These are phyloP conservation scores for Aphaenogaster floridana DNA, from an alignment of 1,140 invertebrate species.

Conservation along the genomic window DNA sequence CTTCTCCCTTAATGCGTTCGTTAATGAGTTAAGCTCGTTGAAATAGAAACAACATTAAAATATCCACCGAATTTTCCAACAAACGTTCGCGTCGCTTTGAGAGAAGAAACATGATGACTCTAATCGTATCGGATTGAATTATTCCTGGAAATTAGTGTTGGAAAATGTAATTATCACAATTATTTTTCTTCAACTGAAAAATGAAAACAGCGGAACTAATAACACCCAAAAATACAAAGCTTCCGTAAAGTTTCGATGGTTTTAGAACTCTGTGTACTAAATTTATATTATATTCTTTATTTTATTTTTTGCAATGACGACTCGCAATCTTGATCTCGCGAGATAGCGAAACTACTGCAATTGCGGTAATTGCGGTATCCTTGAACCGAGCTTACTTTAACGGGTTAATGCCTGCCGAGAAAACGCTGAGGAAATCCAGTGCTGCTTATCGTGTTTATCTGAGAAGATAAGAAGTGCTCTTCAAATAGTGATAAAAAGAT, in stretches of 20 bases:
- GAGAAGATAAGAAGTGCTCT: constrained; percentile 7
- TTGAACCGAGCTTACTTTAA: constrained; percentile 4
- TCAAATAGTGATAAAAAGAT: constrained; percentile 43
- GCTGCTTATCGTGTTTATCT: constrained; percentile 55
- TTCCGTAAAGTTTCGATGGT: background rate
- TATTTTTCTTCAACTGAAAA: background rate
- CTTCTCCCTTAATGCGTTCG: background rate
- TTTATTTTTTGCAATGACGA: background rate
- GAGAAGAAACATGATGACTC: background rate
- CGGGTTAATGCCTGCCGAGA: constrained; percentile 33
- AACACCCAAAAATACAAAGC: background rate
- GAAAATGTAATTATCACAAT: background rate
- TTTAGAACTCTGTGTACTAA: background rate
- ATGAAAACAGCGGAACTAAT: background rate
- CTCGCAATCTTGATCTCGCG: background rate
- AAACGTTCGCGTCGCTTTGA: background rate
- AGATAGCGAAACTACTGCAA: background rate
- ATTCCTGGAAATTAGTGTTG: background rate
- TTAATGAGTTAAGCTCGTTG: constrained; percentile 8
- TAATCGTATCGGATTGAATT: background rate
- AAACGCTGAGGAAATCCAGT: constrained; percentile 12
- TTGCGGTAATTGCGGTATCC: constrained; percentile 30
- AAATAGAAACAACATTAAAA: constrained; percentile 35
- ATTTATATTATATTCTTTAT: background rate
- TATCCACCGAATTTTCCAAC: background rate